Base-by-base conservation (phyloP, 2,113 vertebrate genomes). In the human region DNA sequence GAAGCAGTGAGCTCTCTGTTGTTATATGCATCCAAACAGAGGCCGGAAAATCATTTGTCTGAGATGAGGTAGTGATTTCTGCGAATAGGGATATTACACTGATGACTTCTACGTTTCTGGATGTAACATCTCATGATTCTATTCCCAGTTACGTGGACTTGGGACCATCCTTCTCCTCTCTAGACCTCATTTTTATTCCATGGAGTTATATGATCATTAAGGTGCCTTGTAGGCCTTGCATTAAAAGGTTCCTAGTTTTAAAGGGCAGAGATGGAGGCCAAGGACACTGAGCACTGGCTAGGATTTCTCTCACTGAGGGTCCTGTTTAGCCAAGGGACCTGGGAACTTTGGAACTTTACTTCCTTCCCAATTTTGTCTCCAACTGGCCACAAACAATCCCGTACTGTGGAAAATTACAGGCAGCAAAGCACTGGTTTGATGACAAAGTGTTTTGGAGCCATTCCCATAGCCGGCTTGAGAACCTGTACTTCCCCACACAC, bases 341-440 rank as follows among this genome's bases (percentile, higher is more conserved):
- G 43, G 38, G 76, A 92, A n/a, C 3, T 78, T 66, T 68, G 48
- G 59, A 83, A 90, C 16, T 87, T 84, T 25, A 45, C 14, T 92
- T 96, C 76, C 55, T 94, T 92, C 13, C 83, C 12, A 64, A 22
- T 55, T 70, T 80, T 38, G 12, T 48, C 52, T 93, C 79, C 23
- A 57, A 25, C 61, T 94, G 35, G 22, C n/a, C 70, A 90, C 88
- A 94, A 45, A 84, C 35, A 76, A 96, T 66, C 68, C 17, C 1
- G 2, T 20, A 38, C n/a, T 52, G 11, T 93, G 61, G 61, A 78
- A 97, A 90, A 90, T 92, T 93, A 32, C 81, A 95, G 78, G 76
- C 48, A 79, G 89, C 72, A 89, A 90, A 89, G 91, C 17, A 70
- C 2, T 27, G 52, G 30, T 72, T 22, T 70, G 40, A 88, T 50